Percentiles rank a stretch among this genome's conserved stretches.
Conservation (phyloP, 2,797 vertebrate species). For the Sebastes minor region DNA sequence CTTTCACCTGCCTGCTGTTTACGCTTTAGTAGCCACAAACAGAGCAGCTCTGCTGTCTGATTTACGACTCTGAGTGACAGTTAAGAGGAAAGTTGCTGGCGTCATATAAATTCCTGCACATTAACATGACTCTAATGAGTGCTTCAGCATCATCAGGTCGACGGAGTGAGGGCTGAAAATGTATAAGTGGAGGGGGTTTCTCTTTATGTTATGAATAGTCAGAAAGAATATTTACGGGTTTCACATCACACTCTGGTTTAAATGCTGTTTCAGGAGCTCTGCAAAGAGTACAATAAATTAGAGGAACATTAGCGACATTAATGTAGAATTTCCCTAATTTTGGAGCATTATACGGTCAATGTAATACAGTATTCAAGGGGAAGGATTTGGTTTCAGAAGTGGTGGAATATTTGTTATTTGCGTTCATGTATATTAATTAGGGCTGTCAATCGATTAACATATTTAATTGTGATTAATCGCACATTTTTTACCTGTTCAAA, state of each 20-base stretch:
- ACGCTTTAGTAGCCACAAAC: background rate
- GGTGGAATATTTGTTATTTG: background rate
- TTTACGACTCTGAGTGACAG: background rate
- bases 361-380: background rate
- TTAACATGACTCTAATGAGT: background rate
- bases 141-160: background rate
- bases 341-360: background rate
- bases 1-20: background rate
- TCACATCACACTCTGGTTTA: background rate
- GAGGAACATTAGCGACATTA: background rate
- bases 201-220: background rate
- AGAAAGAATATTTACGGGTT: background rate
- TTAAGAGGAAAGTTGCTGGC: background rate
- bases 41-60: background rate
- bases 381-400: background rate
- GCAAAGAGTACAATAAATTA: background rate
- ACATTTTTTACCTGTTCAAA: too few relatives aligned
- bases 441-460: too few relatives aligned
- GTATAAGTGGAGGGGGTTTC: background rate
- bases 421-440: too few relatives aligned
- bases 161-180: background rate
- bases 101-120: background rate
- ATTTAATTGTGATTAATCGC: too few relatives aligned
- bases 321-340: background rate
- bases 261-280: background rate